Conservation (phyloP, 2,888 invertebrate genomes). For the Lottia gigantea region DNA sequence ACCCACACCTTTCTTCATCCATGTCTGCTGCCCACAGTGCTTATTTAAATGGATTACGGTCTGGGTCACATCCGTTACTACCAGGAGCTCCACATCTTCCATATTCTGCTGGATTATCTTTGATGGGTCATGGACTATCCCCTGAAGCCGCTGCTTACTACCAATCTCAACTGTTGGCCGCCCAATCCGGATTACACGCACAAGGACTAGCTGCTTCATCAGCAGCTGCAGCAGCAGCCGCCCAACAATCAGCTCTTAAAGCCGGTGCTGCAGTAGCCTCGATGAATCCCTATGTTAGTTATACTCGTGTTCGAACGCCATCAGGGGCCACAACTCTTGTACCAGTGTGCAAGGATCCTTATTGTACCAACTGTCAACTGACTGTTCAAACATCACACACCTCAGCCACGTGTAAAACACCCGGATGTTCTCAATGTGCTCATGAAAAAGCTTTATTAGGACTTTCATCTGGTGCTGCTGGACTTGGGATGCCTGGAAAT, state of each 20-base stretch:
- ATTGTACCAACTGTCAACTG: slow-evolving; percentile 93
- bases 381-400: slow-evolving; percentile 77
- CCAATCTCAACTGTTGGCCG: neutral
- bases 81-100: neutral
- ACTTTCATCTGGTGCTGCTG: slow-evolving; percentile 34
- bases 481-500: slow-evolving; percentile 48
- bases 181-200: neutral
- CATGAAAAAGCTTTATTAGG: slow-evolving; percentile 75
- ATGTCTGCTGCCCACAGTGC: slow-evolving; percentile 3
- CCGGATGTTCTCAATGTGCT: slow-evolving; percentile 95
- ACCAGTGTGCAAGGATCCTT: slow-evolving; percentile 95
- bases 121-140: slow-evolving; percentile 7
- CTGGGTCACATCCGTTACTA: neutral
- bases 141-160: slow-evolving; percentile 39
- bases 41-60: slow-evolving; percentile 5
- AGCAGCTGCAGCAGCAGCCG: slow-evolving; percentile 37
- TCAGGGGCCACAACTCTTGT: slow-evolving; percentile 84
- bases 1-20: neutral
- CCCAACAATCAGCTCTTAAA: slow-evolving; percentile 49
- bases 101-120: slow-evolving; percentile 5
- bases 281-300: slow-evolving; percentile 86
- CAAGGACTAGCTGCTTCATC: slow-evolving; percentile 37
- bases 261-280: slow-evolving; percentile 74
- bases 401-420: slow-evolving; percentile 81
- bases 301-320: slow-evolving; percentile 91